These are phyloP conservation scores for Hylia prasina DNA, from an alignment of 2,113 vertebrate species.

Conservation along the genomic window DNA sequence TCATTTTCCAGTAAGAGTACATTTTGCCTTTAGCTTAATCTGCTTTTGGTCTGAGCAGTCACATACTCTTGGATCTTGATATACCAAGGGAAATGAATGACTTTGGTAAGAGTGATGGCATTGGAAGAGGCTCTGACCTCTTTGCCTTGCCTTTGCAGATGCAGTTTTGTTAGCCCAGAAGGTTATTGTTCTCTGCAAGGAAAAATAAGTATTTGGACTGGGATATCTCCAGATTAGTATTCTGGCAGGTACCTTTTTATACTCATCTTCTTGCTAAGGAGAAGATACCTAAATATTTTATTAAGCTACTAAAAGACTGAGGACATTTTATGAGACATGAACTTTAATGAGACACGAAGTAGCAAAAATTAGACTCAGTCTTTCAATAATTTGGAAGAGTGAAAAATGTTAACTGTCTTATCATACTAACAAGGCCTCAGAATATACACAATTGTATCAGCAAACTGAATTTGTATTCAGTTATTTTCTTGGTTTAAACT, in stretches of 20 bases:
- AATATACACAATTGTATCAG: background rate
- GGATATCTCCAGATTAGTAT: background rate
- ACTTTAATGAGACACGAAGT: constrained; percentile 11
- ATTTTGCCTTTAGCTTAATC: background rate
- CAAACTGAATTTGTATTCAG: background rate
- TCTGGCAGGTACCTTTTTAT: background rate
- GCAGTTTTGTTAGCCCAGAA: background rate
- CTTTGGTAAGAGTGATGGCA: background rate
- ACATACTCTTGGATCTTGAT: background rate
- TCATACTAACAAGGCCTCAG: background rate
- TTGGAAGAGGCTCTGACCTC: background rate
- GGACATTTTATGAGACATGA: constrained; percentile 2
- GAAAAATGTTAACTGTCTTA: background rate
- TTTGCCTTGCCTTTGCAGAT: background rate
- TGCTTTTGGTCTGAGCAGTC: background rate
- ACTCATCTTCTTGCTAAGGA: background rate
- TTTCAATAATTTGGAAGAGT: background rate
- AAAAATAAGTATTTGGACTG: background rate
- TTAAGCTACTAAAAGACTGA: background rate
- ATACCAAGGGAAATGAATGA: background rate
- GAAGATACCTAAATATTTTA: constrained; percentile 45
- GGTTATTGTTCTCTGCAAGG: background rate
- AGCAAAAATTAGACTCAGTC: background rate
- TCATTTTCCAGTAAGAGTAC: background rate
- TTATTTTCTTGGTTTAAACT: background rate